Evolutionary conservation across 1,140 invertebrate genomes (phyloP).

Genomic region (Pantala flavescens): DNA sequence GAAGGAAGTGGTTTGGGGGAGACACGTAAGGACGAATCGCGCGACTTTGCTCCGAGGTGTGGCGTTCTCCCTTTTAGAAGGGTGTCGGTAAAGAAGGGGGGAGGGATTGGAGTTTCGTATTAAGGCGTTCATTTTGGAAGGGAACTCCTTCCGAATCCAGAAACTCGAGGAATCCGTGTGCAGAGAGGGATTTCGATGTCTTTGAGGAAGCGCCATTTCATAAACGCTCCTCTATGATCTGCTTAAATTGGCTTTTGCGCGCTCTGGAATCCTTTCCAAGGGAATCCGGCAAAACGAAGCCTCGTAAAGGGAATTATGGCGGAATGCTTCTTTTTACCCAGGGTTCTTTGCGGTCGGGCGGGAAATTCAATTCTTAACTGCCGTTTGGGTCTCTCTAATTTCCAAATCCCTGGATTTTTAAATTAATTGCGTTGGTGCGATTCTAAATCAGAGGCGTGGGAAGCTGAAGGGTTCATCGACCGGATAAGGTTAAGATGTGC

Average conservation of each 20-base stretch:
- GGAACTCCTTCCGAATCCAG: conserved; percentile 4
- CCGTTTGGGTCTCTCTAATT: too few relatives aligned
- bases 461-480: too few relatives aligned
- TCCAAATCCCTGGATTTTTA: too few relatives aligned
- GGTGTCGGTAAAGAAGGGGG: background rate
- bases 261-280: background rate
- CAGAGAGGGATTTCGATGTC: background rate
- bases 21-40: background rate
- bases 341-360: too few relatives aligned
- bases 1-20: background rate
- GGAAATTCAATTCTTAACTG: too few relatives aligned
- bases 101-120: background rate
- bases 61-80: background rate
- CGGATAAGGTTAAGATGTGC: too few relatives aligned
- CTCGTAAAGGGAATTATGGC: too few relatives aligned
- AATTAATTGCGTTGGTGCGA: too few relatives aligned
- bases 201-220: conserved; percentile 1
- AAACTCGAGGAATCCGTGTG: background rate
- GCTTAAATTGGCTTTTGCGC: background rate
- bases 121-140: background rate
- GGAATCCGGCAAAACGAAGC: too few relatives aligned
- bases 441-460: too few relatives aligned
- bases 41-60: background rate
- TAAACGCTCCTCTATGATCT: background rate
- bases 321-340: too few relatives aligned